Evolutionary conservation across 2,888 invertebrate species (phyloP), one percentile per base, ranked within the genome.

Genomic region (Nomada flava): DNA sequence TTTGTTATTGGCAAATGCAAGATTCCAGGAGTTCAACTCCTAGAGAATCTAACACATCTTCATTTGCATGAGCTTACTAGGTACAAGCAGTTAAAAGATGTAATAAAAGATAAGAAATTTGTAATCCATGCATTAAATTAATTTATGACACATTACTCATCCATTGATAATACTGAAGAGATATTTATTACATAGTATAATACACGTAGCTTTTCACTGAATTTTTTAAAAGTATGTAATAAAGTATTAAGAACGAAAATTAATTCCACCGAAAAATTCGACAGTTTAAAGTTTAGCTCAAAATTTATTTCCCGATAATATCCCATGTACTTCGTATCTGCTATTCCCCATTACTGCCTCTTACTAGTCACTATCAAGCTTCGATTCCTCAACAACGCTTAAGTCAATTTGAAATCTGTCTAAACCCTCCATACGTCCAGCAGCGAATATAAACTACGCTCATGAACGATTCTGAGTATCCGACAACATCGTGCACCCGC

Each of bases 361-460:
- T 11, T 53, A 15, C 53, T n/a, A n/a, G n/a, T 18, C 44, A 36
- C 42, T 26, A 10, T 62, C 10, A 5, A 15, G 13, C 13, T 50
- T 52, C 15, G 44, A 63, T 53, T 26, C 23, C 62, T 26, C 44
- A 53, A 42, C 55, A 57, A 44, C 57, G 20, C 26, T 23, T 42
- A 9, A n/a, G 44, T 26, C 44, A 55, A 73, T 64, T 73, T 57
- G 72, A 64, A 20, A 64, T 73, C 63, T 53, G 53, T 63, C 53
- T 44, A 15, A 42, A 15, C 23, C 26, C n/a, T 36, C 36, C 23
- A 11, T 53, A 42, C 64, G 63, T 72, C 72, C 72, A 72, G 63
- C 72, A 63, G 72, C 26, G 72, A 63, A 53, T 63, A 63, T 44
- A 44, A 72, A 53, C 42, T 18, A 42, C 11, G 50, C 52, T 62